A percentile compares a stretch with the other conserved stretches of the same genome.
Evolutionary conservation across 1,140 invertebrate genomes (phyloP).

Genomic region (Neodiprion fabricii): DNA sequence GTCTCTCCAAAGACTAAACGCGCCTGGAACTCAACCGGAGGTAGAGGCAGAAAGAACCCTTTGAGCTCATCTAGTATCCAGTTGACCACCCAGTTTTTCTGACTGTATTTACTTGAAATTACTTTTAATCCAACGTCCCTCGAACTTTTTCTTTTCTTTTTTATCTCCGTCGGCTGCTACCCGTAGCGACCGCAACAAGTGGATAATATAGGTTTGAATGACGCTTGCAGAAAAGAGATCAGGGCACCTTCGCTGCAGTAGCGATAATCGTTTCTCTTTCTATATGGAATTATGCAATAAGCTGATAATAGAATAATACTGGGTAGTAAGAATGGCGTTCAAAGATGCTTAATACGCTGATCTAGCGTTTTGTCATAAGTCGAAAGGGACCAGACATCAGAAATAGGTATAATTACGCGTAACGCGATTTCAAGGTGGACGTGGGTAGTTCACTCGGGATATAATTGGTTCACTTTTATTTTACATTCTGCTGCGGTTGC

Average conservation of each 20-base stretch:
- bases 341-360: background rate
- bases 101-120: background rate
- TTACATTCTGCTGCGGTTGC: background rate
- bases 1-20: too few species aligned
- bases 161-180: background rate
- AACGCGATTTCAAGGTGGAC: background rate
- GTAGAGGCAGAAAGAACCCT: background rate
- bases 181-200: background rate
- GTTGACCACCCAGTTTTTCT: background rate
- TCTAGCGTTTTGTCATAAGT: background rate
- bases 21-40: too few species aligned
- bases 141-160: background rate
- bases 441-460: background rate
- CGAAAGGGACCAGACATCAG: background rate
- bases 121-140: too few species aligned
- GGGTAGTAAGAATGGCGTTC: background rate
- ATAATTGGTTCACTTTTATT: background rate
- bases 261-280: background rate
- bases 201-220: background rate
- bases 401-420: background rate
- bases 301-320: background rate
- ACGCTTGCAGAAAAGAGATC: background rate
- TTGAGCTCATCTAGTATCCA: background rate
- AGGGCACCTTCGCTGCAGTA: background rate
- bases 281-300: too few species aligned